Percentiles rank a stretch among this genome's conserved stretches.
These are phyloP conservation scores for Montipora efflorescens DNA, from an alignment of 64 coral and sea anemone genomes.

Conservation along the genomic window DNA sequence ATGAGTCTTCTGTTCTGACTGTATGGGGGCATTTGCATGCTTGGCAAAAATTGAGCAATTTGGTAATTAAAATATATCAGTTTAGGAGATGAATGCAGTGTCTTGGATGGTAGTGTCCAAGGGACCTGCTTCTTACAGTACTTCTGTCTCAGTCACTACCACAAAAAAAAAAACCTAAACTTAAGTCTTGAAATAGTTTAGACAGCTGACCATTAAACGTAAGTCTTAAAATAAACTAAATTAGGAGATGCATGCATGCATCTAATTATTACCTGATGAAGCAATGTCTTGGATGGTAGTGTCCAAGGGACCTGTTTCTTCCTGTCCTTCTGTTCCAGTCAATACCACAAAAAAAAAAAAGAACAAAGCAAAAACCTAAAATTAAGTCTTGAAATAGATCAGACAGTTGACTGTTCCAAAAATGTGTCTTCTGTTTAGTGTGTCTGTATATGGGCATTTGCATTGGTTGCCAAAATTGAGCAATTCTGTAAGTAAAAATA, in stretches of 20 bases:
- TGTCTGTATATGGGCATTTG: neutral
- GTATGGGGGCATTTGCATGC: neutral
- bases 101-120: neutral
- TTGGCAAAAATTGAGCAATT: no score
- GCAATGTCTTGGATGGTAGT: no score
- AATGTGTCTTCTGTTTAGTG: neutral
- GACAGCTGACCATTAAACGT: neutral
- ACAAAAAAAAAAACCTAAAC: neutral
- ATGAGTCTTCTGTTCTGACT: neutral
- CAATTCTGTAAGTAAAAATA: neutral
- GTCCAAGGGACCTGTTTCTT: no score
- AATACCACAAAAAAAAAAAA: neutral
- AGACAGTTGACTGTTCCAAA: neutral
- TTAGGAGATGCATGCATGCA: no score
- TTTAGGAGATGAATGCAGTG: neutral
- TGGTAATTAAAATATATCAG: neutral
- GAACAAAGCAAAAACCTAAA: neutral
- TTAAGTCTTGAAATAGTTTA: neutral
- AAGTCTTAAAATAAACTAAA: no score
- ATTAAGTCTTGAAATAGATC: neutral
- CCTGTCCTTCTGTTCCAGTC: neutral
- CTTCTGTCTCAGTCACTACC: neutral
- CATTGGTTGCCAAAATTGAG: no score
- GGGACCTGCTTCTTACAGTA: neutral
- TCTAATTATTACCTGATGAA: no score